Percentiles rank a stretch among this genome's conserved stretches.
These are phyloP conservation scores for Phalacrocorax pelagicus DNA, from an alignment of 2,113 vertebrate species.

Conservation along the genomic window DNA sequence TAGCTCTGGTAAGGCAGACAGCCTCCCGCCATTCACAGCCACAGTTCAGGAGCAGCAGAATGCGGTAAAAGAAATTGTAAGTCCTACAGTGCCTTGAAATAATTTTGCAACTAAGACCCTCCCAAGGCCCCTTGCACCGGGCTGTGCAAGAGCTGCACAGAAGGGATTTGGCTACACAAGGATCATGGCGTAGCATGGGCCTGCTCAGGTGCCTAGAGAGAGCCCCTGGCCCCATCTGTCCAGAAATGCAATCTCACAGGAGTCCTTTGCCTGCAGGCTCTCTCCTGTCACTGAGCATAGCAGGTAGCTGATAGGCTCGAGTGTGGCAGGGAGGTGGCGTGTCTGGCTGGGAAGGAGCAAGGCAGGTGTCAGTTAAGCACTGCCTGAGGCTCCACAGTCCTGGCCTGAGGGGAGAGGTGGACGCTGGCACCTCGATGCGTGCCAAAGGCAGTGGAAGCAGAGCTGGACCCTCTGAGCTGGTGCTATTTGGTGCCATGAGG, in stretches of 20 bases:
- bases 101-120: neutral
- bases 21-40: slow-evolving; percentile 55
- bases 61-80: slow-evolving; percentile 82
- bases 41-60: slow-evolving; percentile 80
- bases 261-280: neutral
- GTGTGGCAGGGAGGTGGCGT: rapidly evolving
- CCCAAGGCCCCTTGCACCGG: neutral
- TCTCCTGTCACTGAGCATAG: neutral
- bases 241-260: neutral
- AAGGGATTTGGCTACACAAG: neutral
- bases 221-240: neutral
- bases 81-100: neutral
- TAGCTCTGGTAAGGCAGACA: slow-evolving; percentile 50
- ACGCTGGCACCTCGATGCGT: rapidly evolving
- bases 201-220: neutral
- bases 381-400: neutral
- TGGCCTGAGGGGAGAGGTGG: neutral
- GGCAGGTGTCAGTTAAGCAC: neutral
- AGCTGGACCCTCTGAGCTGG: neutral
- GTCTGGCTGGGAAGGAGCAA: neutral
- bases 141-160: neutral
- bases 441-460: neutral
- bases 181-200: rapidly evolving
- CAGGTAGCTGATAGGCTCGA: neutral
- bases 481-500: neutral